Conservation (phyloP, 2,113 vertebrate species). For the Sander lucioperca region DNA sequence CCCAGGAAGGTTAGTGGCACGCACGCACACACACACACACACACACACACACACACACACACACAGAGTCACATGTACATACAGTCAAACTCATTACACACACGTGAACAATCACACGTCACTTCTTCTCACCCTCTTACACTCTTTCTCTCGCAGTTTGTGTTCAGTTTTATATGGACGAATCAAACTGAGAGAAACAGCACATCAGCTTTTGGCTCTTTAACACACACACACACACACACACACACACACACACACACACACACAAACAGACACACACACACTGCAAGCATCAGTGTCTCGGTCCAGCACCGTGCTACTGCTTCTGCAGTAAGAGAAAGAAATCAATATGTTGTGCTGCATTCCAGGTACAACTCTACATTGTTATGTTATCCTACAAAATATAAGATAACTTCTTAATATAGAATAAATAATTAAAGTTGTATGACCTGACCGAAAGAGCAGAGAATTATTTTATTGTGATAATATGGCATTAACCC, state of each 20-base stretch:
- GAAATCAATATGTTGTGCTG: neutral
- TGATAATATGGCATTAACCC: no score
- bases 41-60: neutral
- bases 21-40: slow-evolving; percentile 5
- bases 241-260: neutral
- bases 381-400: no score
- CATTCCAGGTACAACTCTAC: no score
- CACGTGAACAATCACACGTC: neutral
- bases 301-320: neutral
- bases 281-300: neutral
- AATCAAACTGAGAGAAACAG: neutral
- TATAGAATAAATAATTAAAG: no score
- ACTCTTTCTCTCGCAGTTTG: neutral
- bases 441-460: no score
- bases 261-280: neutral
- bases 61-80: no score
- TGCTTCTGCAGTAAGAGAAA: neutral
- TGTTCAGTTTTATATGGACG: neutral
- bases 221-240: neutral
- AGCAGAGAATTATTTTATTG: no score
- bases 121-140: neutral
- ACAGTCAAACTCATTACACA: neutral
- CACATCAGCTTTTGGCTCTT: no score
- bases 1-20: slow-evolving; percentile 18
- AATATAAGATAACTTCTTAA: no score